Base-by-base conservation (phyloP, 2,797 vertebrate genomes). In the Enteromius unitaeniatus region DNA sequence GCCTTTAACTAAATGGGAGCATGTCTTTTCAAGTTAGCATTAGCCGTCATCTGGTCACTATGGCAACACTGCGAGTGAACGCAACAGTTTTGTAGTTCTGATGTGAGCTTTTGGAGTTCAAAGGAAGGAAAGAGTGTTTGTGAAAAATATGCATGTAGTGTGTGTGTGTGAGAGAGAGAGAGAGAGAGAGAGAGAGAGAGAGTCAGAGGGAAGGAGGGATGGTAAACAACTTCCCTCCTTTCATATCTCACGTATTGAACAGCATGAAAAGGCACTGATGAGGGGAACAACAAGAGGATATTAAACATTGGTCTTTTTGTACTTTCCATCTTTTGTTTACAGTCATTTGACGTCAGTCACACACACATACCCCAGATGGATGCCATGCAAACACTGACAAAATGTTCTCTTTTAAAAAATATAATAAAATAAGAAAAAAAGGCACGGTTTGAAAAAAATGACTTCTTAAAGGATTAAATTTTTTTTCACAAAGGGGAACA, bases 251-350 rank as follows among this genome's bases (percentile, higher is more conserved):
- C 26, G 19, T 85, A 85, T 58, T 86, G 77, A 85, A 55, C 40
- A 69, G 68, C 68, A 86, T 85, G 68, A 88, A 88, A 83, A 78
- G 78, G 53, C 40, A 70, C 55, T 86, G 85, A 86, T 85, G 83
- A 88, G 67, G 47, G 62, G 31, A 81, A 76, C 76, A 78, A 42
- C 40, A 62, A 76, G 74, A 85, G 74, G 80, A 78, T 83, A 78
- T 75, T 88, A 83, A 81, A 80, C 86, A 68, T 34, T 49, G 80
- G 21, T 74, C 69, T 81, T 72, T 85, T 60, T 86, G 70, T 73
- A 74, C 26, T 72, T 72, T 84, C 26, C 42, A 73, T 81, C 65
- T 81, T 84, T 76, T 83, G 67, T 83, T 86, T 82, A 78, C 78
- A 51, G 37, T 60, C 53, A 47, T 53, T 82, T 84, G 70, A 86